Evolutionary conservation across 2,797 vertebrate species (phyloP), one percentile per base, ranked within the genome.

Genomic region (Pteropus rufus): DNA sequence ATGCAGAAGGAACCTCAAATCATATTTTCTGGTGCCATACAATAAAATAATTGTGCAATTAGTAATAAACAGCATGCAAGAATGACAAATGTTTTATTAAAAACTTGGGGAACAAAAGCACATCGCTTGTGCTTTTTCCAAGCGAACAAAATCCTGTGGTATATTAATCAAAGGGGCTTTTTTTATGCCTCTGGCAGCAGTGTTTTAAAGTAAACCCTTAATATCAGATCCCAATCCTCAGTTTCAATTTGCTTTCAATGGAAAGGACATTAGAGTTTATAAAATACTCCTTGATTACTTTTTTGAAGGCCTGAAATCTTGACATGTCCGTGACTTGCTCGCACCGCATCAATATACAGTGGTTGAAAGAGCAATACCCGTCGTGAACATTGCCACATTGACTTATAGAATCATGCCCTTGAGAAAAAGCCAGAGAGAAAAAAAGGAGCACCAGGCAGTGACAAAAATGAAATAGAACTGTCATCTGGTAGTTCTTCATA

Each of bases 381-480:
- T 95, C 80, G 96, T 83, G 96, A 98, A 91, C 98, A 97, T 97
- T 98, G 97, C 98, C 97, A 98, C 97, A 95, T 0, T 98, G 98
- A 97, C 98, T 98, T 98, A 98, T 92, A 98, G 98, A 98, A 98
- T 97, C 98, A 97, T 98, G 98, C 98, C 98, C 98, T 98, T 98
- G 98, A 98, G 98, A 98, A 98, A 98, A 98, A 98, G 96, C 97
- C 95, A 64, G 92, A 24, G 82, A 98, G 98, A 96, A 97, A 98
- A 98, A 98, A 98, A 89, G 80, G 98, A 98, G 97, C 96, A 93
- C 94, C 92, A 97, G 89, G 83, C 97, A 97, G 97, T 98, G 98
- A 98, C 98, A 98, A 98, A 98, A 98, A 98, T 98, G 98, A 99
- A 98, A 99, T 98, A 98, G 98, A 98, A 97, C 98, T 98, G 98